Evolutionary conservation across 2,797 vertebrate species (phyloP).

Genomic region (Syndactyla subalaris): DNA sequence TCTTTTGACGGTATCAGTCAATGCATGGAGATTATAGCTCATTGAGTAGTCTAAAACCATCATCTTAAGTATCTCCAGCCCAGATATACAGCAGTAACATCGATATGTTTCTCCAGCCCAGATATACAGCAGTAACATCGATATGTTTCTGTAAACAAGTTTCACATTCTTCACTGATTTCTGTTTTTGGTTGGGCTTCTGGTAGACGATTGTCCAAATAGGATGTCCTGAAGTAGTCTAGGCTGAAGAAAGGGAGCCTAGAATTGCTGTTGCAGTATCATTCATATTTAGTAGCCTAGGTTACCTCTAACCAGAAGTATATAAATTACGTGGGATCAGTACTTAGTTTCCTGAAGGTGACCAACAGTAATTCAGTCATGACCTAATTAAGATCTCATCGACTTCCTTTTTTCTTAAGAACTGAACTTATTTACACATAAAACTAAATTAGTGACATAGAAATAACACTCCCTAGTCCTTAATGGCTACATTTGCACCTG

Average conservation of each 20-base stretch:
- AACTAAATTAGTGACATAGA: neutral
- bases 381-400: neutral
- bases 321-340: neutral
- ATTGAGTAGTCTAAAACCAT: neutral
- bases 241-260: neutral
- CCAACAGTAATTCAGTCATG: neutral
- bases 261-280: neutral
- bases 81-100: neutral
- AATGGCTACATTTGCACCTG: neutral
- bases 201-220: neutral
- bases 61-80: neutral
- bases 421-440: neutral
- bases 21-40: neutral
- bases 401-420: neutral
- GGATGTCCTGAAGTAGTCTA: neutral
- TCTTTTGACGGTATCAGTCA: slow-evolving; percentile 3
- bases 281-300: neutral
- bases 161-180: neutral
- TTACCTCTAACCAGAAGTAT: neutral
- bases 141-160: neutral
- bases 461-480: neutral
- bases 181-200: neutral
- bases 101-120: neutral
- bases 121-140: neutral
- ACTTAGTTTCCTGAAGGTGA: neutral